Evolutionary conservation across 1,140 invertebrate species (phyloP).

Genomic region (Aphelinus atriplicis): DNA sequence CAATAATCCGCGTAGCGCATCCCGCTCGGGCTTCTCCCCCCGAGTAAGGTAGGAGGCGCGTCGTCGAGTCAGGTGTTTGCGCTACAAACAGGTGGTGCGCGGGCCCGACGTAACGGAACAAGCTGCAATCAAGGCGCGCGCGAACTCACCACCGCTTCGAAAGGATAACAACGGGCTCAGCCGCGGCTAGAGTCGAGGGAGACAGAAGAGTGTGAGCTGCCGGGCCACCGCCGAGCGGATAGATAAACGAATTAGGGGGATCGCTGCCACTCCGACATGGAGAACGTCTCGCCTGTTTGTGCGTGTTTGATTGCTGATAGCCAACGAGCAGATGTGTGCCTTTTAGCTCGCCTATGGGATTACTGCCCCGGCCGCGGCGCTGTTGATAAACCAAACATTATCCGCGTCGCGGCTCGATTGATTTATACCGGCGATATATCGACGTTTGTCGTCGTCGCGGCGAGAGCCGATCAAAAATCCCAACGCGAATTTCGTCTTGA

Average conservation of each 20-base stretch:
- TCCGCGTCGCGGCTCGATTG: too few species aligned
- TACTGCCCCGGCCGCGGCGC: too few species aligned
- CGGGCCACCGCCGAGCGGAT: background rate
- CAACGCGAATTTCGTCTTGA: too few species aligned
- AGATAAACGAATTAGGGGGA: conserved; percentile 29
- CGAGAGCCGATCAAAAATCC: too few species aligned
- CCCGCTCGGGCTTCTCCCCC: background rate
- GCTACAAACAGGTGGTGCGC: conserved; percentile 9
- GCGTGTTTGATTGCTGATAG: too few species aligned
- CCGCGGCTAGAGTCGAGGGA: background rate
- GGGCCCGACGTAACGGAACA: background rate
- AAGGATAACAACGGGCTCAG: conserved; percentile 27
- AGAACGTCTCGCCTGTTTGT: too few species aligned
- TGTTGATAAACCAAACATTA: too few species aligned
- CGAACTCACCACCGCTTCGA: background rate
- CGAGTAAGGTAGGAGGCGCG: background rate
- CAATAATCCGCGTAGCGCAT: background rate
- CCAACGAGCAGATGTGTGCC: too few species aligned
- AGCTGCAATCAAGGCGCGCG: conserved; percentile 28
- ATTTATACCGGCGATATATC: too few species aligned
- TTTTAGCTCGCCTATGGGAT: too few species aligned
- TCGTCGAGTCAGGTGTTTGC: conserved; percentile 7
- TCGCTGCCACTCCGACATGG: background rate
- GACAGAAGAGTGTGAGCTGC: background rate
- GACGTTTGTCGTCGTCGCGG: too few species aligned